These are phyloP conservation scores for Euura lappo DNA, from an alignment of 1,140 invertebrate genomes.

Conservation along the genomic window DNA sequence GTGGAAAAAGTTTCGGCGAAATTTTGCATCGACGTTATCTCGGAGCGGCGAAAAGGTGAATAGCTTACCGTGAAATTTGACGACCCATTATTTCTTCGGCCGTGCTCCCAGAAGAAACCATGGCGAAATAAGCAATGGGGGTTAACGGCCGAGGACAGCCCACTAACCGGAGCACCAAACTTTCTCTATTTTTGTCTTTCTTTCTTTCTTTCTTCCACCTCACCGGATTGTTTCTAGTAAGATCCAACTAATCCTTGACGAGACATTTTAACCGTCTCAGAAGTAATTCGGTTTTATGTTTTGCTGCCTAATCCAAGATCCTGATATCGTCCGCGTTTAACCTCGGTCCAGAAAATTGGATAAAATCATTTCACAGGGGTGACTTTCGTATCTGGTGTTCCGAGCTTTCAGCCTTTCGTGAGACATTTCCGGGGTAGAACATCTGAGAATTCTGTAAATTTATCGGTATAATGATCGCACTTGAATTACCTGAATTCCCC, in stretches of 20 bases:
- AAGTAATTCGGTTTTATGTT: not conserved
- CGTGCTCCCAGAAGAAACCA: not conserved
- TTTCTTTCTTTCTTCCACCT: not conserved
- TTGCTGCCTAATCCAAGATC: not conserved
- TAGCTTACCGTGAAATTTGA: not conserved
- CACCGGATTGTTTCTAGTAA: not conserved
- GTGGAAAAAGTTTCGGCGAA: too few relatives aligned
- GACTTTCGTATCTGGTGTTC: not conserved
- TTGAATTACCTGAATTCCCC: too few relatives aligned
- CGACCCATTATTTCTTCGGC: not conserved
- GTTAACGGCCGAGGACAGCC: not conserved
- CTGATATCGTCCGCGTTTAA: not conserved
- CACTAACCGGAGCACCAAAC: too few relatives aligned
- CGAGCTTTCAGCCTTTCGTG: not conserved
- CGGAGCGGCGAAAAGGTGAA: not conserved
- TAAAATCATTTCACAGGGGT: not conserved
- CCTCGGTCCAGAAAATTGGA: not conserved
- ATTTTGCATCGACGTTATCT: not conserved
- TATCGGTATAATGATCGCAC: too few relatives aligned
- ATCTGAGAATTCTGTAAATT: too few relatives aligned
- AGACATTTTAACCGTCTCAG: conserved; percentile 1
- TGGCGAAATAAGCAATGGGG: not conserved
- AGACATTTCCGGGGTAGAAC: too few relatives aligned
- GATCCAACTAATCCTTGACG: conserved; percentile 2
- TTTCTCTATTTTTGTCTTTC: too few relatives aligned